Evolutionary conservation across 1,140 invertebrate genomes (phyloP), one percentile per base, ranked within the genome.

Genomic region (Hyposmocoma kahamanoa): DNA sequence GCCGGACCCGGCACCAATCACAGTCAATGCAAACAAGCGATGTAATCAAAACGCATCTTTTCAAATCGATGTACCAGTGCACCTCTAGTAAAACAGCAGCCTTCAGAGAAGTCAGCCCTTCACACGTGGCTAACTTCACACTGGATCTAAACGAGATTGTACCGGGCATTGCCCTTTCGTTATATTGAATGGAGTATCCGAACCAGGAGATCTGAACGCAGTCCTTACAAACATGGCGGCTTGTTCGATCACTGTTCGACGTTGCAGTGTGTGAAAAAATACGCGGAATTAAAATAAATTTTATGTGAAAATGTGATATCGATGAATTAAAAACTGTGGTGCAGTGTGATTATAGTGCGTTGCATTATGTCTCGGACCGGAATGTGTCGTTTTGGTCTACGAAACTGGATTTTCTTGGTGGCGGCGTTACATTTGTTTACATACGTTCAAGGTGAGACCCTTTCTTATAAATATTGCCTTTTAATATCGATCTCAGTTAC

Each of bases 341-440:
- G 75, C 57, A 72, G 76, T 84, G 81, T 64, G 52, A 48, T 72
- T 67, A 32, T 44, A 68, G 72, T 76, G 73, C 42, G 47, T 72
- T 73, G 39, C 58, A 81, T 53, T 38, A 84, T 84, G 84, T 81
- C 73, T 46, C 81, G 80, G 80, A 86, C 81, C 75, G 81, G 78
- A 62, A 73, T 84, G 67, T 77, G 69, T 60, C 69, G 67, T 64
- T 84, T 84, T 59, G 72, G 73, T 46, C 62, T 71, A 22, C 74
- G 70, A 64, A 79, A 84, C 74, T 85, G 82, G 84, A 85, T 86
- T 69, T 83, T 82, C 63, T 83, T 84, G 70, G 57, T 80, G 53
- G 67, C 60, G 59, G 68, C 62, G 53, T 48, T 75, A 54, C 71
- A 78, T 77, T 86, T 86, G 82, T 85, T 86, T 86, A 86, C 84